These are phyloP conservation scores for Argynnis bischoffii DNA, from an alignment of 2,888 invertebrate genomes.

Conservation along the genomic window DNA sequence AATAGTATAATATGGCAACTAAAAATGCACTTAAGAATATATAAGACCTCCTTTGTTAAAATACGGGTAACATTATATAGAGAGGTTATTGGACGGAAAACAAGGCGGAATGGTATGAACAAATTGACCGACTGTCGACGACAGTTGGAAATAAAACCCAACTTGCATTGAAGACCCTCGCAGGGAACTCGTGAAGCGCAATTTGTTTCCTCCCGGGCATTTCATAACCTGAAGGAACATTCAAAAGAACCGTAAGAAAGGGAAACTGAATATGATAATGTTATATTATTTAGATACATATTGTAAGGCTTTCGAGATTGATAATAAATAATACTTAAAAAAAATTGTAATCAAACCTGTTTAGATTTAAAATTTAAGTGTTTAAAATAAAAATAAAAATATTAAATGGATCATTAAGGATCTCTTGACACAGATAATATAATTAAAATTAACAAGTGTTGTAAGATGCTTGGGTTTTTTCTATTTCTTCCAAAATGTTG, in stretches of 20 bases:
- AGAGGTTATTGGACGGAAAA: slow-evolving; percentile 46
- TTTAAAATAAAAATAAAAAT: no score
- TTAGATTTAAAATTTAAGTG: no score
- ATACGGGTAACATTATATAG: slow-evolving; percentile 40
- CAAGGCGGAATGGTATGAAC: slow-evolving; percentile 46
- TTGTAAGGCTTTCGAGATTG: neutral
- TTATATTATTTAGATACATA: neutral
- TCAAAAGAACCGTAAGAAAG: slow-evolving; percentile 21
- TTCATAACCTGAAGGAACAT: slow-evolving; percentile 29
- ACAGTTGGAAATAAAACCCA: slow-evolving; percentile 47
- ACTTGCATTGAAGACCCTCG: slow-evolving; percentile 43
- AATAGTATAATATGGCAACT: no score
- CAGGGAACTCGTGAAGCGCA: slow-evolving; percentile 35
- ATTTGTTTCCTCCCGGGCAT: slow-evolving; percentile 32
- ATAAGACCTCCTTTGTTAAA: neutral
- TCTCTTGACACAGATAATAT: no score
- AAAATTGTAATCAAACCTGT: no score
- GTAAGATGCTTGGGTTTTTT: no score
- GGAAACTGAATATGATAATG: neutral
- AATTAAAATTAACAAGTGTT: no score
- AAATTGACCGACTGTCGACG: slow-evolving; percentile 48
- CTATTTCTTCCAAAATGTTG: no score
- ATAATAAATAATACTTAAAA: no score
- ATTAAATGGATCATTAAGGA: no score
- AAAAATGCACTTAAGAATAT: neutral